Evolutionary conservation across 2,888 invertebrate species (phyloP).

Genomic region (Torymus texanus): DNA sequence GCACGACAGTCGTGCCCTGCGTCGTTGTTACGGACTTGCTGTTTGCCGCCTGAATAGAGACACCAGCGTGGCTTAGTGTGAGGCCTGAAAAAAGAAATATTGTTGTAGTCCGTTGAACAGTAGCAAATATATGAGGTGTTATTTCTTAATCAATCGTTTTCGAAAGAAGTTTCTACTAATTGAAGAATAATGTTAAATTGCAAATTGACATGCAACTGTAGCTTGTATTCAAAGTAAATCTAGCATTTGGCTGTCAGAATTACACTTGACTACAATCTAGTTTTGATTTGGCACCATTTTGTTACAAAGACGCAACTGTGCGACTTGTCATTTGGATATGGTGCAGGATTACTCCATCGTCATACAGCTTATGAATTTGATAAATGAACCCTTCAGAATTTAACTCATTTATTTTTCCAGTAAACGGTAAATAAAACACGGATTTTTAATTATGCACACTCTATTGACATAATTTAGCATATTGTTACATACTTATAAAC

Average conservation of each 20-base stretch:
- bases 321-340: constrained; percentile 62
- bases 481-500: too few species aligned
- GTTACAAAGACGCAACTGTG: constrained; percentile 62
- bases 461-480: too few species aligned
- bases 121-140: too few species aligned
- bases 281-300: constrained; percentile 62
- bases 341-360: constrained; percentile 37
- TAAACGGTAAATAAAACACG: too few species aligned
- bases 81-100: constrained; percentile 64
- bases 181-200: constrained; percentile 15
- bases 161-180: not conserved
- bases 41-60: constrained; percentile 72
- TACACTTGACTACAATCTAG: constrained; percentile 62
- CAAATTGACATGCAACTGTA: constrained; percentile 56
- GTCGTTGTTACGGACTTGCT: constrained; percentile 62
- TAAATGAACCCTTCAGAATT: too few species aligned
- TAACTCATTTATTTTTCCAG: too few species aligned
- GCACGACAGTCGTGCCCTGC: constrained; percentile 68
- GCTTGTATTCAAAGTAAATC: constrained; percentile 63
- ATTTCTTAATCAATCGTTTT: too few species aligned
- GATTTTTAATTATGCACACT: too few species aligned
- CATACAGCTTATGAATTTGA: too few species aligned
- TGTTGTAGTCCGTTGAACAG: too few species aligned
- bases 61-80: constrained; percentile 75
- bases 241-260: constrained; percentile 50